Base-by-base conservation (phyloP, 1,140 invertebrate genomes). In the Rhyacophila brunnea region DNA sequence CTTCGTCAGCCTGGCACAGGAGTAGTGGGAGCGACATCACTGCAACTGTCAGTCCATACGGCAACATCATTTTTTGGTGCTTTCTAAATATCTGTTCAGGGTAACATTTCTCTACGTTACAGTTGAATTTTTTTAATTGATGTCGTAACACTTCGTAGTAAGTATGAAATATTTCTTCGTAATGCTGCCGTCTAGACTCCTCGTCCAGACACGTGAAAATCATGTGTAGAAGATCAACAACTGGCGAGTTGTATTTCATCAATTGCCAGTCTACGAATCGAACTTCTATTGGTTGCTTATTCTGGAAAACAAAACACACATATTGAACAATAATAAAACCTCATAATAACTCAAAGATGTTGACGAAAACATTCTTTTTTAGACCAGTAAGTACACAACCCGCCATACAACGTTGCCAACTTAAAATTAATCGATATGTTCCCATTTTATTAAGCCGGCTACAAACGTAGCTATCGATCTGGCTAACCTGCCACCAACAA, bases 181-280 rank as follows among this genome's bases (percentile, higher is more conserved):
- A 80, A 56, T 81, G 58, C 19, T 74, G 23, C 2, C 62, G 59
- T 2, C 81, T 68, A 17, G 79, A 71, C 10, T 74, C 65, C n/a
- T 72, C 66, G 34, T 78, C 72, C 0, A 80, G 74, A 10, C 80
- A 79, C 2, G 71, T 73, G 64, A 79, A 80, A 2, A 85, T 65
- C 58, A 83, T 78, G 58, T 82, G 83, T 18, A 75, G 43, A 2
- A 86, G 58, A 65, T 86, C 84, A 0, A 73, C 58, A 1, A 74
- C 67, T 1, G 81, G 74, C 19, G 80, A 80, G 11, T 73, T 68
- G n/a, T 70, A 70, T 38, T 79, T 75, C 18, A 71, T 62, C 6
- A 81, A 69, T 71, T 84, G 82, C 63, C 79, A 81, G 58, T 83
- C 82, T 28, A 83, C 40, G 2, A 79, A 70, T 9, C 72, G 70